Base-by-base conservation (phyloP, 2,113 vertebrate species). In the Aegypius monachus region DNA sequence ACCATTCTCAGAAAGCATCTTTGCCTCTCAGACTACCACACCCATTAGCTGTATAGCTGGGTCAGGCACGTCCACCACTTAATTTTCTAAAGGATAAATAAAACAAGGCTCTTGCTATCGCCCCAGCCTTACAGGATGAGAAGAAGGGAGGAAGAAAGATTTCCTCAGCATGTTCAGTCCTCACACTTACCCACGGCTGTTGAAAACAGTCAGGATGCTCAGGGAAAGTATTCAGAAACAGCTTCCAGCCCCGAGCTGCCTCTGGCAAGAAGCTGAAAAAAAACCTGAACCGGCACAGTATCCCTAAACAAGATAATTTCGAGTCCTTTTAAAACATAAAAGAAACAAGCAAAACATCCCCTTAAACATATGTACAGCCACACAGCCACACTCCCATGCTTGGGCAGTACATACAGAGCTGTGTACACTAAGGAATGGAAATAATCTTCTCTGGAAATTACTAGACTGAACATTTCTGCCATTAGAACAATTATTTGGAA, bases 301-400 rank as follows among this genome's bases (percentile, higher is more conserved):
- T 75, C 26, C 12, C 11, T 47, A 47, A 90, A 31, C 6, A 77
- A 42, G 22, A 19, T 32, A 40, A 48, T 9, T 62, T 62, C 38
- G 34, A 16, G 8, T 56, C 8, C n/a, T 55, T 32, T 11, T 11
- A 38, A 38, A 56, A 31, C 40, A 52, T 25, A 53, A 34, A 48
- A 6, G 1, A 2, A 74, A 45, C 58, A 67, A 56, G 2, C 7
- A 50, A 42, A 81, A 77, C 7, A 50, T 18, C 9, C 5, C 4
- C 52, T 70, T 65, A 11, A 26, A 59, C 0, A 0, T 43, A 9
- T 36, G 29, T 48, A 38, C 52, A 93, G 52, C 4, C 58, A 73
- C 20, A 66, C 15, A 75, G 13, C 25, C 16, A n/a, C 13, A 25
- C 6, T 43, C 8, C 29, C 23, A 7, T 22, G 34, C 18, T 52